Evolutionary conservation across 2,113 vertebrate genomes (phyloP), one percentile per base, ranked within the genome.

Genomic region (Euleptes europaea): DNA sequence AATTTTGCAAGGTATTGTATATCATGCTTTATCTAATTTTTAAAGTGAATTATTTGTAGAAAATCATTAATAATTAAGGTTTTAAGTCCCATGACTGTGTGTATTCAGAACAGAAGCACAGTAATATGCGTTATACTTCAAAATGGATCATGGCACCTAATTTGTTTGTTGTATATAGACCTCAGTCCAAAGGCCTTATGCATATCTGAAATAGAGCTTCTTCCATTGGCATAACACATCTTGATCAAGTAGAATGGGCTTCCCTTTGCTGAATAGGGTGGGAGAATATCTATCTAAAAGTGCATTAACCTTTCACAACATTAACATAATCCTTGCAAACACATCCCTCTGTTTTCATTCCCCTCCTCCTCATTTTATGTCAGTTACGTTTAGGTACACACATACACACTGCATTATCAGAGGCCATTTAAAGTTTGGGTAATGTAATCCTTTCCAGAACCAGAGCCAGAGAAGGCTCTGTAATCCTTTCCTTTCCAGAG

Each of bases 1-100:
- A 97, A 79, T 98, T 99, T 94, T 98, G 96, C 93, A 98, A 98
- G 97, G 98, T 99, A 91, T 82, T 76, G 54, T 13, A 65, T 19
- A 70, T 72, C 1, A 1, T 83, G 60, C 69, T 91, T 93, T 3
- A 40, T 7, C 28, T 70, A 0, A 10, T 86, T 7, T 26, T 63
- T 26, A 28, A 63, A 77, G 73, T 81, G 71, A 75, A 69, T 78
- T 57, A 31, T 67, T 74, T 47, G 10, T 44, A 11, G 31, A 80
- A 72, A 74, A 75, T 12, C 86, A 35, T 1, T 47, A 57, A 15
- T 57, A 7, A n/a, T n/a, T n/a, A n/a, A n/a, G n/a, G n/a, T n/a
- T n/a, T n/a, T n/a, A n/a, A n/a, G n/a, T n/a, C n/a, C n/a, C n/a
- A n/a, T n/a, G n/a, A n/a, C n/a, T n/a, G n/a, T n/a, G n/a, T 19